Evolutionary conservation across 2,113 vertebrate species (phyloP).

Genomic region (Lanius ludovicianus): DNA sequence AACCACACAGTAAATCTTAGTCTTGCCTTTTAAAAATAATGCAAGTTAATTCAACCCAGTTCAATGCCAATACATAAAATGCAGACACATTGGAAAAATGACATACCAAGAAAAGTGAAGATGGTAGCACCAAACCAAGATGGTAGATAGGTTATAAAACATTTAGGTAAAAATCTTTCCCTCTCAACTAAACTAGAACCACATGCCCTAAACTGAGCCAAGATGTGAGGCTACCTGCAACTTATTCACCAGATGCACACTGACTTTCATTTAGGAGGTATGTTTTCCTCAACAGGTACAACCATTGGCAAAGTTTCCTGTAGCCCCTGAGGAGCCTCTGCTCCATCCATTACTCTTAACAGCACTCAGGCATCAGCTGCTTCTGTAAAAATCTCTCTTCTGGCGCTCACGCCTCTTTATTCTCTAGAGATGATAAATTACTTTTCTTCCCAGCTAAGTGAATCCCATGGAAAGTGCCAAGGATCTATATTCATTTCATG

Average conservation of each 20-base stretch:
- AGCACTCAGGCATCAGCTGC: background rate
- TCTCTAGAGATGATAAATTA: background rate
- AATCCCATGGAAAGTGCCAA: background rate
- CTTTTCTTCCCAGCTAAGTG: background rate
- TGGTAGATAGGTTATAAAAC: background rate
- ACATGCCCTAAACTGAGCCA: background rate
- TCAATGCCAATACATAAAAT: background rate
- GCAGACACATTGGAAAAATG: background rate
- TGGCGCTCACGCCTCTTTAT: background rate
- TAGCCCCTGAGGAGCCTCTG: background rate
- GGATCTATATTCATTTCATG: background rate
- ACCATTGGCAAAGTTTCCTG: background rate
- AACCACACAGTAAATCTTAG: background rate
- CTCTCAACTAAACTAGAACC: background rate
- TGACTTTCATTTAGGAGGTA: background rate
- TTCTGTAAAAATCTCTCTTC: background rate
- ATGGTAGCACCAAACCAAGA: accelerated
- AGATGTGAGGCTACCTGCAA: background rate
- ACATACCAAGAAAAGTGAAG: background rate
- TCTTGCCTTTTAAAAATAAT: background rate
- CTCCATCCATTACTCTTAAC: background rate
- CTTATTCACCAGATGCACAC: accelerated
- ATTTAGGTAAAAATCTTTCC: background rate
- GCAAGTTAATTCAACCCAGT: background rate
- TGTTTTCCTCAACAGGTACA: background rate